These are phyloP conservation scores for Chauna torquata DNA, from an alignment of 2,113 vertebrate genomes.

Conservation along the genomic window DNA sequence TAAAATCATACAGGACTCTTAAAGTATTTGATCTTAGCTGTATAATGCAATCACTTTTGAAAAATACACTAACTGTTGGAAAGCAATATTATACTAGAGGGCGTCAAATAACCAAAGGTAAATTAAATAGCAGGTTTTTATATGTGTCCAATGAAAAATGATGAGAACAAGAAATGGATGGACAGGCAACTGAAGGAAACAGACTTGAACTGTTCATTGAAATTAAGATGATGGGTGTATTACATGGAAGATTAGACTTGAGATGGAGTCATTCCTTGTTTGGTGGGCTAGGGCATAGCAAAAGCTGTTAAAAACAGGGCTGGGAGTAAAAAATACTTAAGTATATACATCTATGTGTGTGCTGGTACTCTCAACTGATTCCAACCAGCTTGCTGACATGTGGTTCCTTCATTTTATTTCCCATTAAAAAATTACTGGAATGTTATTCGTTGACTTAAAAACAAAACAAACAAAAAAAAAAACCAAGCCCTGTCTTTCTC, in stretches of 20 bases:
- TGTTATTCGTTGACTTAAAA: not conserved
- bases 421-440: not conserved
- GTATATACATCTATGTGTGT: not conserved
- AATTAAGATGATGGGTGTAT: not conserved
- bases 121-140: not conserved
- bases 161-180: not conserved
- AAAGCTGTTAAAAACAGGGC: not conserved
- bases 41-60: not conserved
- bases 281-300: not conserved
- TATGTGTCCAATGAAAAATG: not conserved
- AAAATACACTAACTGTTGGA: not conserved
- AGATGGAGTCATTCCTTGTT: not conserved
- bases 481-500: not conserved
- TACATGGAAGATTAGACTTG: not conserved
- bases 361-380: not conserved
- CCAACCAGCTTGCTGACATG: not conserved
- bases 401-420: not conserved
- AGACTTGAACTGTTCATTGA: not conserved
- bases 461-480: too few relatives aligned
- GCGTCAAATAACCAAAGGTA: not conserved
- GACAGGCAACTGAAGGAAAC: not conserved
- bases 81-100: not conserved
- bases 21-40: not conserved
- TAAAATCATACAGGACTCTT: not conserved
- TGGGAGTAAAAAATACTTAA: not conserved